Conservation (phyloP, 2,113 vertebrate species). For the Zosterops lateralis region DNA sequence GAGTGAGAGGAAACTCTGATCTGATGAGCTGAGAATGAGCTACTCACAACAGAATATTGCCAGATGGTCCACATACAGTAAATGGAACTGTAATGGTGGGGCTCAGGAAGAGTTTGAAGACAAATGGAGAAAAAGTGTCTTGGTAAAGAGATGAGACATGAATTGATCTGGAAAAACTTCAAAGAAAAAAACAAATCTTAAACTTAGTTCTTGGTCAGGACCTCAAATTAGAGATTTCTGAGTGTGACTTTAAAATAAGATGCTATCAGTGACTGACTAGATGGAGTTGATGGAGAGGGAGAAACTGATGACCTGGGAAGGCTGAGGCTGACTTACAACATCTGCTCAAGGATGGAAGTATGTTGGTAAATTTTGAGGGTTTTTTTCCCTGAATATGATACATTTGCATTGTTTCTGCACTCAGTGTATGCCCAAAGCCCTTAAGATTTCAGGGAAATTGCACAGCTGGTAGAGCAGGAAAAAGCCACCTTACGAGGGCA, state of each 20-base stretch:
- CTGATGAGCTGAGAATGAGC: background rate
- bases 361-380: background rate
- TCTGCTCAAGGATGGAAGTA: background rate
- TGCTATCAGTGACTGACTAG: background rate
- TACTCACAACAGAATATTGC: background rate
- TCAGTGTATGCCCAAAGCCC: background rate
- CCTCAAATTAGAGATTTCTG: background rate
- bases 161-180: background rate
- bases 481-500: background rate
- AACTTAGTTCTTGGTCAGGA: background rate
- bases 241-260: background rate
- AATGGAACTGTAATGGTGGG: background rate
- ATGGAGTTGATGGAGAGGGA: background rate
- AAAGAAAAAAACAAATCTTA: background rate
- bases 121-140: background rate
- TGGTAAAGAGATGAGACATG: background rate
- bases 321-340: background rate
- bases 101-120: background rate
- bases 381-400: background rate
- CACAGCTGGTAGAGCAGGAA: background rate
- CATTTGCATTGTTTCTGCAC: background rate
- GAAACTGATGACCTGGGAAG: background rate
- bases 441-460: background rate
- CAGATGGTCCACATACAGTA: background rate
- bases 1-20: background rate